Conservation (phyloP, 2,888 invertebrate genomes). For the Apodemia hepburni region DNA sequence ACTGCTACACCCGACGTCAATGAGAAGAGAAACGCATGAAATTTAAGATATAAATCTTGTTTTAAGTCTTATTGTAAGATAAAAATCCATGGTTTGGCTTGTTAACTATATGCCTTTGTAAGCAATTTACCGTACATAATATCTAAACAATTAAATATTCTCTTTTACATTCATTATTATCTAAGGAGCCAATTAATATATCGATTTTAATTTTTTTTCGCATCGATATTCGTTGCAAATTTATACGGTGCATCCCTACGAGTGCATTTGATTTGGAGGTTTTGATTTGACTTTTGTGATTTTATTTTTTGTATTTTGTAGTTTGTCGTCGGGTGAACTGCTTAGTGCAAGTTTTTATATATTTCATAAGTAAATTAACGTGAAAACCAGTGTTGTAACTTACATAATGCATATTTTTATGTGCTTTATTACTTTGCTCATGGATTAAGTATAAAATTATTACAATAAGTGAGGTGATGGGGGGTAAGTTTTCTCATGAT, state of each 20-base stretch:
- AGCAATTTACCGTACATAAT: too few relatives aligned
- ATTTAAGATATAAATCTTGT: too few relatives aligned
- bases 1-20: too few relatives aligned
- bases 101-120: too few relatives aligned
- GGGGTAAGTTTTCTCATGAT: neutral
- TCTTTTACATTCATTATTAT: neutral
- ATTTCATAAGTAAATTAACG: neutral
- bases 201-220: neutral
- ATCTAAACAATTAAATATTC: too few relatives aligned
- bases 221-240: neutral
- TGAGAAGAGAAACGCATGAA: too few relatives aligned
- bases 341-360: neutral
- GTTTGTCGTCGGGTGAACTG: neutral
- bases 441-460: neutral
- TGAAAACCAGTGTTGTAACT: neutral
- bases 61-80: too few relatives aligned
- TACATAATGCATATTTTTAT: neutral
- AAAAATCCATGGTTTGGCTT: too few relatives aligned
- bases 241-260: neutral
- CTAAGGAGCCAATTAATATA: neutral
- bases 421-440: neutral
- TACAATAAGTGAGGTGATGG: neutral
- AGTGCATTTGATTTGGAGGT: conserved; percentile 3
- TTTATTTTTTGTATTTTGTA: conserved; percentile 6
- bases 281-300: conserved; percentile 4